Evolutionary conservation across 2,113 vertebrate species (phyloP), one percentile per base, ranked within the genome.

Genomic region (Prunella fulvescens): DNA sequence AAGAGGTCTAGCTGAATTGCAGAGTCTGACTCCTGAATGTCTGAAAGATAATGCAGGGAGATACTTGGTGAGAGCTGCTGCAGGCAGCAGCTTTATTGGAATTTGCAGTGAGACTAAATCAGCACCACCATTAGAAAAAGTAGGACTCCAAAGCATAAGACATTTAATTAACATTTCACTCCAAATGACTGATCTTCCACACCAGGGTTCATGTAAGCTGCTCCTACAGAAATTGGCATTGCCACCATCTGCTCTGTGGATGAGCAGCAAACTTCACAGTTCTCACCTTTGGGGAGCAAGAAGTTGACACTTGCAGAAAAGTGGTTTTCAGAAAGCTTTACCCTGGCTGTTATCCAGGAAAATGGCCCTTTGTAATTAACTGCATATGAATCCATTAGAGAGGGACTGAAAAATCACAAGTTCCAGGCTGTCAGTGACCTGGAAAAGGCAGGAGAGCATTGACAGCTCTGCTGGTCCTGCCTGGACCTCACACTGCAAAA

Each of bases 91-190:
- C 33, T 65, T 57, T 26, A 53, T 40, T 62, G 1, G 1, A 62
- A 90, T 69, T 61, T 65, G 16, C 71, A 62, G 18, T 22, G 62
- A 77, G 54, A 62, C 39, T 70, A 85, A 73, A 82, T 54, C 71
- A 93, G 19, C 15, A 57, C 14, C 86, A 66, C 13, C 8, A 2
- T 51, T 83, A 50, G 37, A 50, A 88, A 88, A 82, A 51, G 17
- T 7, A 78, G 57, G 26, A 86, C 39, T 89, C 40, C 39, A 77
- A 85, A 71, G 37, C 23, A 14, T 18, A 48, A 64, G 73, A n/a
- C 23, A 78, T 62, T 78, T 88, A 95, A 95, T 95, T 91, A 95
- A 78, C 11, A 19, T 89, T 85, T 85, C 39, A 45, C 62, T 78
- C 24, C 48, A 60, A 82, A 85, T 76, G 54, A 33, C 40, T 65